phyloP scores from a whole-genome alignment of 2,113 vertebrate genomes.

The Passer domesticus region DNA sequence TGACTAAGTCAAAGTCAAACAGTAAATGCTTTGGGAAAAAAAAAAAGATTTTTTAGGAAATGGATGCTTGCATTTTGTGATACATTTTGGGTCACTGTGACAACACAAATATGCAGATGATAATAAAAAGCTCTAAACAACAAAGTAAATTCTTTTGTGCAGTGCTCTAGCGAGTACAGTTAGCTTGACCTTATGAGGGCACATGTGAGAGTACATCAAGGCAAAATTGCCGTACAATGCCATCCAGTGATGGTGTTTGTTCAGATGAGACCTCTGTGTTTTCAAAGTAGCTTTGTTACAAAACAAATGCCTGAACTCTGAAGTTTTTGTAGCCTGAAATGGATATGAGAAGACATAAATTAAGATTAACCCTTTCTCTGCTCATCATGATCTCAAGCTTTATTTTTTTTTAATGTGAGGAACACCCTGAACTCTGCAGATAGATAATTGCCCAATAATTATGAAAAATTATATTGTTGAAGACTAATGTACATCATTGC shows the following conservation, averaged over 20 bases:
- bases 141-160: background rate
- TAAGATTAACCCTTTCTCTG: conserved; percentile 43
- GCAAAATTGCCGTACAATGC: background rate
- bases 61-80: background rate
- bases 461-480: conserved; percentile 38
- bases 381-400: conserved; percentile 17
- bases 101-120: background rate
- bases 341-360: conserved; percentile 3
- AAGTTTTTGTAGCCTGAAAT: background rate
- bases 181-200: background rate
- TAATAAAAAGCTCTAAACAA: background rate
- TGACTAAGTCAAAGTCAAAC: background rate
- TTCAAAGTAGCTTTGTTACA: background rate
- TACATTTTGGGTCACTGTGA: background rate
- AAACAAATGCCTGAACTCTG: background rate
- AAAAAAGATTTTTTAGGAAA: background rate
- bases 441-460: conserved; percentile 58
- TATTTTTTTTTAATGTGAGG: conserved; percentile 54
- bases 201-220: background rate
- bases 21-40: background rate
- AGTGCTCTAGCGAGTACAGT: background rate
- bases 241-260: background rate
- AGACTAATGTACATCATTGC: background rate
- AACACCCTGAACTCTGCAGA: conserved; percentile 28
- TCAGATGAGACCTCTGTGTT: background rate